Conservation (phyloP, 2,113 vertebrate species). For the Eudyptes chrysolophus region DNA sequence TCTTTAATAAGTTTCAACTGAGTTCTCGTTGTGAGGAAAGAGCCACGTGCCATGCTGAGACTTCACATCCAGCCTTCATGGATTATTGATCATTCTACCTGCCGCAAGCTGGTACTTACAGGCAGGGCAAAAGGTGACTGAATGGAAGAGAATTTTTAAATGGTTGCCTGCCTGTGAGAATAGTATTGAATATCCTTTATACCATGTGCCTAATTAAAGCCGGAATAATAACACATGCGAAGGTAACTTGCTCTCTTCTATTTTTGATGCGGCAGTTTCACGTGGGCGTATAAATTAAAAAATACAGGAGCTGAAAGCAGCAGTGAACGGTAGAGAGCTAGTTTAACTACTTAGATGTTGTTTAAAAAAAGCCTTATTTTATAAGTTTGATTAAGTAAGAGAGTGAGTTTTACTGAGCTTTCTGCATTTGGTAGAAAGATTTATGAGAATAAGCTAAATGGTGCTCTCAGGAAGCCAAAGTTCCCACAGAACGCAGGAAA, state of each 20-base stretch:
- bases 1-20: neutral
- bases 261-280: slow-evolving; percentile 39
- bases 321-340: neutral
- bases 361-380: neutral
- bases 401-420: slow-evolving; percentile 44
- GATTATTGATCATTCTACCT: neutral
- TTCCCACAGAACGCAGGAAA: slow-evolving; percentile 70
- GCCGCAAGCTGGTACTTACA: neutral
- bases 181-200: neutral
- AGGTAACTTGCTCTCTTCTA: neutral
- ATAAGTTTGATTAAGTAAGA: slow-evolving; percentile 53
- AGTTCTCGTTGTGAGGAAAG: neutral
- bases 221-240: neutral
- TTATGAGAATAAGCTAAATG: slow-evolving; percentile 63
- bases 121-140: neutral
- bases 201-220: neutral
- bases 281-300: slow-evolving; percentile 25
- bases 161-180: neutral
- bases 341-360: neutral
- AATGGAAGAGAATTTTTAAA: neutral
- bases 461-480: slow-evolving; percentile 56
- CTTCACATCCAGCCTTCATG: neutral
- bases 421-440: slow-evolving; percentile 57
- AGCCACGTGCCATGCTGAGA: neutral
- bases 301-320: neutral